Base-by-base conservation (phyloP, 2,888 invertebrate genomes). In the Pristionchus mayeri region DNA sequence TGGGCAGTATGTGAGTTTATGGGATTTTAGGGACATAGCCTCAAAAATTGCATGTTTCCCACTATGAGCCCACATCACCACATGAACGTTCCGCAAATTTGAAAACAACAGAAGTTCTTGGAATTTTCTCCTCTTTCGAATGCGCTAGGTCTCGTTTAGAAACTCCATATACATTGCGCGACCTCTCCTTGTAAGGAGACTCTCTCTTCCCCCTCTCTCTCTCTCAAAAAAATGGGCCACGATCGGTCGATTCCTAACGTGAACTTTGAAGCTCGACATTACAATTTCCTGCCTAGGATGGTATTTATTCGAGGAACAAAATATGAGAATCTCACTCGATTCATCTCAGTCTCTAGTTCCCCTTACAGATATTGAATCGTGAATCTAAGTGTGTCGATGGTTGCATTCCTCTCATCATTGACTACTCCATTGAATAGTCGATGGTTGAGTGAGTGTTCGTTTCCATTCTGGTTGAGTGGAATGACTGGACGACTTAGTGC, bases 261-360 rank as follows among this genome's bases (percentile, higher is more conserved):
- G 24, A 21, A 24, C 0, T 79, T 79, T n/a, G 37, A 79, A 3
- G 11, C 30, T 24, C 11, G 30, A 18, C 79, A 79, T n/a, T 79
- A 79, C 21, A 79, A 54, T 79, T 7, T 13, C 18, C 34, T 79
- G 18, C 79, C 79, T 21, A 52, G 52, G 34, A 79, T 79, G 3
- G 79, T 52, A 54, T 52, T 79, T 16, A 34, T 30, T n/a, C 27
- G 54, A 21, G 79, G 79, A 34, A 1, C n/a, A 16, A 37, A 21
- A 52, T 79, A 79, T 34, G 79, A 79, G 16, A 79, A 79, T 52
- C 52, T 79, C 21, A 52, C 50, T 30, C 27, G 79, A 54, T 34
- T 30, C 11, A 79, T 79, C 52, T 79, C 75, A 75, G n/a, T 48
- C 34, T 75, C 0, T 75, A 40, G 75, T n/a, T 7, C 48, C 16